phyloP scores from a whole-genome alignment of 2,797 vertebrate species.

The Notoglanidium macrostoma region DNA sequence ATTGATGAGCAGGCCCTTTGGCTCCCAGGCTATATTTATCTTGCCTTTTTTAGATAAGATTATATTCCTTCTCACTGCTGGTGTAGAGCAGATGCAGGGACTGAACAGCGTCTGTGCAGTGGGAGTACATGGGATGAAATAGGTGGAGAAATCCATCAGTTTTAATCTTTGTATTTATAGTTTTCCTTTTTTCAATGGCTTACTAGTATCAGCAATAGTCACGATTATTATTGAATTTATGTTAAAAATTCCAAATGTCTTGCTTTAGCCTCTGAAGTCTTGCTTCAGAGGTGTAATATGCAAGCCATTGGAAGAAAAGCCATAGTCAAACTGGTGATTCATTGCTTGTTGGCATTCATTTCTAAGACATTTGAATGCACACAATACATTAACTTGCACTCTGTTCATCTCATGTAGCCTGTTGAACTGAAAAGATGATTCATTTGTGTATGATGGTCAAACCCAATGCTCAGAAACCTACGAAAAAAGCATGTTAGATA shows the following conservation, averaged over 20 bases:
- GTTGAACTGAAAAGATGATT: neutral
- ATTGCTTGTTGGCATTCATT: neutral
- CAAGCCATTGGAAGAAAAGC: neutral
- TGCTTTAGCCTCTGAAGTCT: no score
- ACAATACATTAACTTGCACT: neutral
- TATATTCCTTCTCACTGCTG: constrained; percentile 60
- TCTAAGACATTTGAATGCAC: neutral
- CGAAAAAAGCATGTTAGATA: neutral
- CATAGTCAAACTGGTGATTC: neutral
- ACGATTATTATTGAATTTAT: neutral
- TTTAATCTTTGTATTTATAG: neutral
- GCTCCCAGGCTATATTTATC: constrained; percentile 64
- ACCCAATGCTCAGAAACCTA: neutral
- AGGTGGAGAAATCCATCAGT: neutral
- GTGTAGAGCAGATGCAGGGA: constrained; percentile 48
- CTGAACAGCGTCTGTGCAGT: constrained; percentile 11
- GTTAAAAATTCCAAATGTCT: neutral
- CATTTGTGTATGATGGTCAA: neutral
- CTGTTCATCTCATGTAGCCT: neutral
- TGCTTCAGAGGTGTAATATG: neutral
- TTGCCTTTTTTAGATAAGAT: constrained; percentile 68
- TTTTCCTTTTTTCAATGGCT: no score
- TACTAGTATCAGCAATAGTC: neutral
- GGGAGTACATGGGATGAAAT: constrained; percentile 27
- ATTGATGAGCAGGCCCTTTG: constrained; percentile 56